Conservation (phyloP, 2,113 vertebrate species). For the Cygnus atratus region DNA sequence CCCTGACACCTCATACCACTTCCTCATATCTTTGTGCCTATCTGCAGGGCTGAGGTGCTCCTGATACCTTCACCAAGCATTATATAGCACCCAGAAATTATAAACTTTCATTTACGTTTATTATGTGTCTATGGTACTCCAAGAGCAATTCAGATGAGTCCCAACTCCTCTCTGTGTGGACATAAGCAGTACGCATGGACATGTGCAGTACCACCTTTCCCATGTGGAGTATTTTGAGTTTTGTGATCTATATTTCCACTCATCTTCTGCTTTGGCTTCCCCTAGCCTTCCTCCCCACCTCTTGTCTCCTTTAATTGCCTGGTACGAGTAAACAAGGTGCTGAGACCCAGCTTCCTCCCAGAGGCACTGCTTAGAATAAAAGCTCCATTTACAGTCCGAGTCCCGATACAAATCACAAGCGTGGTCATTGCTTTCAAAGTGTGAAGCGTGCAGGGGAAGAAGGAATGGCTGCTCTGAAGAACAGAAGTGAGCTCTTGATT, state of each 20-base stretch:
- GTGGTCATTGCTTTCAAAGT: rapidly evolving
- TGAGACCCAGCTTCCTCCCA: not conserved
- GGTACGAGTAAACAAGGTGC: not conserved
- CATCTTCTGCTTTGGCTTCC: not conserved
- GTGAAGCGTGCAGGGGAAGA: not conserved
- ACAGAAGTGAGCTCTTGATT: not conserved
- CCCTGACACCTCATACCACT: not conserved
- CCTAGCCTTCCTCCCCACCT: not conserved
- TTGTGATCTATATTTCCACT: not conserved
- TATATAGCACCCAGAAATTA: not conserved
- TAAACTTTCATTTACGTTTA: not conserved
- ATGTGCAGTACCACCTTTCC: not conserved
- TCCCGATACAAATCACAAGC: not conserved
- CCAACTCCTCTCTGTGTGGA: not conserved
- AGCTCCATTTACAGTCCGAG: not conserved
- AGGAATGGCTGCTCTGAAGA: not conserved
- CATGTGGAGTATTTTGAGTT: not conserved
- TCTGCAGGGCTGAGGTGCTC: not conserved
- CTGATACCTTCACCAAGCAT: not conserved
- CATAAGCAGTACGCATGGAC: not conserved
- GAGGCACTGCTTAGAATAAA: not conserved
- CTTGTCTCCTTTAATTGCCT: not conserved
- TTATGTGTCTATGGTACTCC: not conserved
- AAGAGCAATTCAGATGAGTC: not conserved
- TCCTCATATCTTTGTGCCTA: not conserved